Percentiles rank a stretch among this genome's conserved stretches.
Evolutionary conservation across 2,797 vertebrate genomes (phyloP).

Genomic region (Anisognathus igniventris): DNA sequence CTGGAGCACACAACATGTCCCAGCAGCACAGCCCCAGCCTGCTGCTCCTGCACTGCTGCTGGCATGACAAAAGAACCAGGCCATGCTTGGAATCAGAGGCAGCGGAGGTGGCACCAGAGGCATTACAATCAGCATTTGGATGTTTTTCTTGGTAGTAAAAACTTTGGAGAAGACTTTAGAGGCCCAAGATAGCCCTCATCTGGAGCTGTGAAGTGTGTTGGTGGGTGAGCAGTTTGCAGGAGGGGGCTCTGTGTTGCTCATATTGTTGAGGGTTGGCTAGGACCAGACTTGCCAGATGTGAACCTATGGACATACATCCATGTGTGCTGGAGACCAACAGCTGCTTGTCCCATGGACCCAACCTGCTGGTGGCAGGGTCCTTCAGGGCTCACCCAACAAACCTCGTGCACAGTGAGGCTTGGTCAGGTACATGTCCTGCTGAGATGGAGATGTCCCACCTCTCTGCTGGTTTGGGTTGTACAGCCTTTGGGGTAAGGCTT

Average conservation of each 20-base stretch:
- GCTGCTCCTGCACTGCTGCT: neutral
- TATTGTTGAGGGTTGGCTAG: neutral
- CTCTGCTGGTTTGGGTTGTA: neutral
- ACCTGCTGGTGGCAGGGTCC: neutral
- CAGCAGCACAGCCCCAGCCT: neutral
- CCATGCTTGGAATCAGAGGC: too few species aligned
- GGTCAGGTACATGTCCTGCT: fast-evolving
- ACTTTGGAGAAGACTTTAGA: neutral
- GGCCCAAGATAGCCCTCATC: neutral
- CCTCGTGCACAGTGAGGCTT: neutral
- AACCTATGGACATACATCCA: neutral
- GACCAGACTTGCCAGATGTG: neutral
- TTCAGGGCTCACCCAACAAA: neutral
- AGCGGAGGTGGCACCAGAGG: fast-evolving
- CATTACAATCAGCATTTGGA: neutral
- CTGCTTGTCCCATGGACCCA: neutral
- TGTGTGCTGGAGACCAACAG: neutral
- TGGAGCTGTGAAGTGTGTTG: neutral
- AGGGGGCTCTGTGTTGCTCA: neutral
- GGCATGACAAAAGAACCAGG: neutral
- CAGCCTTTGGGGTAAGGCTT: neutral
- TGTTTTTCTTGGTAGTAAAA: neutral
- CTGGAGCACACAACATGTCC: neutral
- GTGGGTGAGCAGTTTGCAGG: neutral
- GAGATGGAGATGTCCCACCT: neutral